Percentiles rank a stretch among this genome's conserved stretches.
Conservation (phyloP, 2,113 vertebrate species). For the Meles meles region DNA sequence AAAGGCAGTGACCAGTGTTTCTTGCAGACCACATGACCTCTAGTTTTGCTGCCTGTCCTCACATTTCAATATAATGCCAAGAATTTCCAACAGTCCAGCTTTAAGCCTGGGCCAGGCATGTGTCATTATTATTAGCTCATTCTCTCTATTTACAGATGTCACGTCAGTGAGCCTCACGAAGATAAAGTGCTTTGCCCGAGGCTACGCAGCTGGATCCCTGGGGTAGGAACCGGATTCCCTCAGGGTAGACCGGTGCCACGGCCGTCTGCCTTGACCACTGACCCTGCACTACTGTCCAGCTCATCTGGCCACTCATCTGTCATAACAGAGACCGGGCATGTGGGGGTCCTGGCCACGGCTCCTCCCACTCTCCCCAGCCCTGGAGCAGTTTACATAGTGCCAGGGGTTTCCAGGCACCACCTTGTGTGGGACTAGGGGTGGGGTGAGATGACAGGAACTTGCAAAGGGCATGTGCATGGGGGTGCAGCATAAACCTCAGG, state of each 20-base stretch:
- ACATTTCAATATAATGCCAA: background rate
- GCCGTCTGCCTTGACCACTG: background rate
- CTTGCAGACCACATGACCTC: background rate
- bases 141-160: background rate
- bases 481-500: background rate
- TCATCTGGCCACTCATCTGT: background rate
- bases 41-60: background rate
- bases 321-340: background rate
- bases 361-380: no score
- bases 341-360: background rate
- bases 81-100: background rate
- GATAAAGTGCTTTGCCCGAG: background rate
- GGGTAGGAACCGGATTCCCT: fast-evolving
- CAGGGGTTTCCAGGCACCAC: background rate
- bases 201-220: background rate
- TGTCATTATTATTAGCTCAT: background rate
- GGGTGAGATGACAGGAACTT: background rate
- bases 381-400: background rate
- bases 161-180: background rate
- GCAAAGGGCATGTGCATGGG: background rate
- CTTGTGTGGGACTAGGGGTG: background rate
- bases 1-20: background rate
- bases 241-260: background rate
- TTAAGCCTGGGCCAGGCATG: fast-evolving
- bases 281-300: background rate